These are phyloP conservation scores for Physella acuta DNA, from an alignment of 1,140 invertebrate genomes.

Conservation along the genomic window DNA sequence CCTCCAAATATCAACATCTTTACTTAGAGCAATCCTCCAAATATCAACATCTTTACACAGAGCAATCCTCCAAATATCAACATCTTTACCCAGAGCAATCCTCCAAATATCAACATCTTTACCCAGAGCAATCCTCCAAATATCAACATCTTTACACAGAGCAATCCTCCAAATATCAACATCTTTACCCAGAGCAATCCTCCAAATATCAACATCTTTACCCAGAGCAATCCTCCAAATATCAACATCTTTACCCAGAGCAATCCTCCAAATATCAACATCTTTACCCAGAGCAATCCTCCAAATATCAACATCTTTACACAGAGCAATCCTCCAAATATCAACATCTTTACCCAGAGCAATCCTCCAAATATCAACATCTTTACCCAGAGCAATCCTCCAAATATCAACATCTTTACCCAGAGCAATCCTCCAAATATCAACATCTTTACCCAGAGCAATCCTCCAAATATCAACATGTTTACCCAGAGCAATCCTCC, in stretches of 20 bases:
- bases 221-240: constrained; percentile 61
- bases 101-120: too few relatives aligned
- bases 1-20: too few relatives aligned
- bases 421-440: constrained; percentile 61
- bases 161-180: constrained; percentile 62
- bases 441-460: constrained; percentile 57
- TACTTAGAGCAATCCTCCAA: constrained; percentile 61
- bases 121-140: constrained; percentile 62
- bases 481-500: constrained; percentile 60
- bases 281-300: constrained; percentile 60
- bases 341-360: constrained; percentile 58
- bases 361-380: too few relatives aligned
- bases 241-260: constrained; percentile 58
- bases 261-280: too few relatives aligned
- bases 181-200: constrained; percentile 60
- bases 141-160: constrained; percentile 58
- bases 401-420: too few relatives aligned
- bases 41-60: too few relatives aligned
- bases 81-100: constrained; percentile 59
- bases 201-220: too few relatives aligned
- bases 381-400: constrained; percentile 59
- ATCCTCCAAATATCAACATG: too few relatives aligned
- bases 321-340: constrained; percentile 61
- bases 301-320: too few relatives aligned
- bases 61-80: constrained; percentile 61